Percentiles rank a stretch among this genome's conserved stretches.
Conservation (phyloP, 2,797 vertebrate genomes). For the Enteromius anoplus region DNA sequence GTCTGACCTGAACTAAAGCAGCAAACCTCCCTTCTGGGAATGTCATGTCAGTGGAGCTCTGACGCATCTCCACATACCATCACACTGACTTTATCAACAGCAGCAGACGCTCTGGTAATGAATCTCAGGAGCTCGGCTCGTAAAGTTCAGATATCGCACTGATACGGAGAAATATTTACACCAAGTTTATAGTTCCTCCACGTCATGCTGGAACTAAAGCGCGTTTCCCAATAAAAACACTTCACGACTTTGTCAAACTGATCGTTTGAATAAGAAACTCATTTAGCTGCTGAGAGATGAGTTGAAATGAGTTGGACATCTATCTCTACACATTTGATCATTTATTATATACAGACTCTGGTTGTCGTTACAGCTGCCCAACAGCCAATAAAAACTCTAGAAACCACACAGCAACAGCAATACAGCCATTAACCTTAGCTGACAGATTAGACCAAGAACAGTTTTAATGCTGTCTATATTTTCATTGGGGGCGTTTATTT, state of each 20-base stretch:
- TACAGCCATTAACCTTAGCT: not conserved
- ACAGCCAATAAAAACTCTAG: not conserved
- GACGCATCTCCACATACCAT: slow-evolving; percentile 14
- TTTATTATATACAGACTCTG: not conserved
- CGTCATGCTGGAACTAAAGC: not conserved
- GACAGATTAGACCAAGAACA: not conserved
- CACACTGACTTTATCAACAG: slow-evolving; percentile 19
- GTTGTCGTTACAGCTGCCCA: not conserved
- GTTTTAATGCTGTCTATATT: not conserved
- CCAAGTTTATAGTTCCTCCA: not conserved
- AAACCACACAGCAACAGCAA: not conserved
- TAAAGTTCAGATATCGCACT: slow-evolving; percentile 3
- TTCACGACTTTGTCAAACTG: not conserved
- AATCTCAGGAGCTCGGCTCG: not conserved
- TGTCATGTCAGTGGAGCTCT: not conserved
- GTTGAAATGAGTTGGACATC: not conserved
- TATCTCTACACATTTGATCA: not conserved
- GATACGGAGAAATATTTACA: slow-evolving; percentile 19
- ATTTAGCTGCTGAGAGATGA: not conserved
- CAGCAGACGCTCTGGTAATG: slow-evolving; percentile 4
- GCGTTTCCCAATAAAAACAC: slow-evolving; percentile 4
- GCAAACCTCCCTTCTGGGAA: slow-evolving; percentile 7
- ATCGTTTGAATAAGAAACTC: not conserved
- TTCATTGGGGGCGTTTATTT: not conserved
- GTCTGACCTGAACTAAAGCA: slow-evolving; percentile 5